Percentiles rank a stretch among this genome's conserved stretches.
These are phyloP conservation scores for Ylistrum balloti DNA, from an alignment of 1,140 invertebrate species.

Conservation along the genomic window DNA sequence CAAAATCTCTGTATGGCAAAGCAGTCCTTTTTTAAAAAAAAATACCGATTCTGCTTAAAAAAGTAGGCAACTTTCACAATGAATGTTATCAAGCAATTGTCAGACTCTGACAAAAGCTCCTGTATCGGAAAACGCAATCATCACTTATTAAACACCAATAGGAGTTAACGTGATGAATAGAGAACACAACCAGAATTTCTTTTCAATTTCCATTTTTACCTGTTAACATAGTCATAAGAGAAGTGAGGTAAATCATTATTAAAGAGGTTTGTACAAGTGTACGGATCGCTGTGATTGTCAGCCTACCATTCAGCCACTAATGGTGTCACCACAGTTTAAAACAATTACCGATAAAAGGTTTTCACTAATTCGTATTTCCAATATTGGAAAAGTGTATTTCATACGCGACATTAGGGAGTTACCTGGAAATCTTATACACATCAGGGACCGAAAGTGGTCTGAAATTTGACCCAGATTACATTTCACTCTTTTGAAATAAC, in stretches of 20 bases:
- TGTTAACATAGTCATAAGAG: slow-evolving; percentile 29
- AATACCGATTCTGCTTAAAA: not conserved
- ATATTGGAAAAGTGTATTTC: slow-evolving; percentile 40
- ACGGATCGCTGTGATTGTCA: not conserved
- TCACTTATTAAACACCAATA: slow-evolving; percentile 28
- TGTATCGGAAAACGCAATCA: slow-evolving; percentile 33
- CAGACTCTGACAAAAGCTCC: slow-evolving; percentile 31
- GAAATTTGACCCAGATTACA: slow-evolving; percentile 10
- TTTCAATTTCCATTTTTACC: slow-evolving; percentile 35
- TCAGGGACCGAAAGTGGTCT: slow-evolving; percentile 31
- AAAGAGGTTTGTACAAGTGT: slow-evolving; percentile 19
- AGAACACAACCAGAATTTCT: slow-evolving; percentile 11
- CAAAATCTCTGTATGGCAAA: slow-evolving; percentile 17
- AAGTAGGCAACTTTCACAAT: slow-evolving; percentile 33
- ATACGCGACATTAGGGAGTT: slow-evolving; percentile 7
- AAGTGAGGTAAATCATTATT: slow-evolving; percentile 11
- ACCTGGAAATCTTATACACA: slow-evolving; percentile 38
- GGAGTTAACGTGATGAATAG: slow-evolving; percentile 1
- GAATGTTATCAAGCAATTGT: slow-evolving; percentile 28
- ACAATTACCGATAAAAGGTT: slow-evolving; percentile 39
- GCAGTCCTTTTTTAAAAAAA: not conserved
- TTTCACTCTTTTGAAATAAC: slow-evolving; percentile 40
- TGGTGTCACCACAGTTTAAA: slow-evolving; percentile 16
- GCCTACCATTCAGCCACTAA: not conserved
- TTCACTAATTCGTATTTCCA: slow-evolving; percentile 19